Base-by-base conservation (phyloP, 2,797 vertebrate genomes). In the Poeciliopsis turneri region DNA sequence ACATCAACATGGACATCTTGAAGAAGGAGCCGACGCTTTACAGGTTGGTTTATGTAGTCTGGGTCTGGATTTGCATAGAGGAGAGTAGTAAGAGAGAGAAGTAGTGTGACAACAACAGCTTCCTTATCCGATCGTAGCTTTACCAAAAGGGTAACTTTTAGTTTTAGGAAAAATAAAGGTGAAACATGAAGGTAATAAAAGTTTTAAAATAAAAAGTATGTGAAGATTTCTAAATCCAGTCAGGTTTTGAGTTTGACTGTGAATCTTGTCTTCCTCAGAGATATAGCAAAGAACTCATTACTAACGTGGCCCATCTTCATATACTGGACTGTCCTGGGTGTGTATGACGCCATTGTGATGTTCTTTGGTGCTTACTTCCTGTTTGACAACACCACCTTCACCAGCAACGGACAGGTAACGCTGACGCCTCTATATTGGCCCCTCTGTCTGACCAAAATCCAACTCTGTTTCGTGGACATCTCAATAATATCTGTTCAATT, bases 361-460 rank as follows among this genome's bases (percentile, higher is more conserved):
- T 99, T 99, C 95, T 99, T 99, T 81, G 98, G 98, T 88, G 97
- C 96, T 93, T 99, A 98, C 93, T 97, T 98, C 93, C 95, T 99
- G 91, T 98, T 98, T 85, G 97, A 98, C 89, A 97, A 97, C 94
- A 97, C 97, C 72, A 92, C 96, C 66, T 96, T 99, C 94, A 97
- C 97, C 95, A 98, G 97, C 96, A 98, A 98, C 0, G 95, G 95
- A 92, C 95, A 96, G 95, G 95, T 96, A 95, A 86, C 51, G 0
- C 1, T 41, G 5, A 28, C 0, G 23, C 53, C n/a, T 28, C 68
- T 28, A 0, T 53, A 41, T 13, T 30, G 5, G 6, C 7, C 9
- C 25, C 13, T 72, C 76, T 46, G 9, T 66, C 61, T 39, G 33
- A 66, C 16, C 30, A 10, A 59, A 28, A 15, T 36, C 57, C 7